Evolutionary conservation across 2,888 invertebrate species (phyloP), one percentile per base, ranked within the genome.

Genomic region (Cryptus armator): DNA sequence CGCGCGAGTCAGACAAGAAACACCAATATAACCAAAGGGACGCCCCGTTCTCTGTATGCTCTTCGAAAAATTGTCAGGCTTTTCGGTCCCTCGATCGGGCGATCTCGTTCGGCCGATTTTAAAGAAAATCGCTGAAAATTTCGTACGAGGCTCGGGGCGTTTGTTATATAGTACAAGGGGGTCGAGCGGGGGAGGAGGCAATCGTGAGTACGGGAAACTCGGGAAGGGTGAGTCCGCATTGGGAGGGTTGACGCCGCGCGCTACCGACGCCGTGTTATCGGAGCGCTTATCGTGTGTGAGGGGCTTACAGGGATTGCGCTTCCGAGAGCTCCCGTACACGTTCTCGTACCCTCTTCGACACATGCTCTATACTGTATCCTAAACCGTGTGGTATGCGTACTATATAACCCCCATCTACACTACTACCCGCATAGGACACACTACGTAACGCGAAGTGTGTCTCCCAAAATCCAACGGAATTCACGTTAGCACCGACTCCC

Each of bases 211-310:
- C 53, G 84, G 62, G 84, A 64, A 81, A 75, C 74, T 79, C 66
- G 83, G 77, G 81, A 48, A 62, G 83, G 80, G 72, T 51, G 59
- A 37, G 85, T 53, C 72, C 72, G 78, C 76, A 51, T 64, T 24
- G 80, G 37, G 86, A 68, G 80, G 79, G 86, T 48, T 80, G 83
- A 37, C 75, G 85, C 79, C 80, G 80, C 84, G 85, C 84, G 88
- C 89, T 87, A 86, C 87, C 81, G 88, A 85, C 85, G 86, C 84
- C 84, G 88, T 86, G 92, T 92, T 93, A 93, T 93, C 93, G 92
- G 90, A 78, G 86, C 91, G 93, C 93, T 93, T 93, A 93, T 93
- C 93, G 91, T 90, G 90, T 90, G 92, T 90, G 90, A 89, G 86
- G 91, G 92, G 92, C 92, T 93, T 93, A 93, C 88, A 90, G 86